Conservation (phyloP, 2,797 vertebrate genomes). For the Huso huso region DNA sequence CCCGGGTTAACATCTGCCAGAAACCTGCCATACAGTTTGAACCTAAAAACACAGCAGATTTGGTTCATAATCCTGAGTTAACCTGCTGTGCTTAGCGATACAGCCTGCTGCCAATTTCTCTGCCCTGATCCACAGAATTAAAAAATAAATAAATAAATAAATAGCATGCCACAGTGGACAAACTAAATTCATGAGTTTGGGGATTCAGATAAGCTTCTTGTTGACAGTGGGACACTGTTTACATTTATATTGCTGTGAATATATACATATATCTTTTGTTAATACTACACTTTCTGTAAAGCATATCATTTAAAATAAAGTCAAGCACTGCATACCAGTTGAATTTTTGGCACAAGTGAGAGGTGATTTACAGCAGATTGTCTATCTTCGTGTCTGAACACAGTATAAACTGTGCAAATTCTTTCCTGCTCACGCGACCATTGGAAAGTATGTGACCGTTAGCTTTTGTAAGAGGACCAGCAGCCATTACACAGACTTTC, state of each 20-base stretch:
- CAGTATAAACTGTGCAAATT: not conserved
- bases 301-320: no score
- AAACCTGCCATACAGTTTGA: constrained; percentile 10
- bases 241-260: no score
- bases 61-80: not conserved
- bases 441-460: not conserved
- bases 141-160: not conserved
- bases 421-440: constrained; percentile 6
- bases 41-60: not conserved
- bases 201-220: not conserved
- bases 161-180: constrained; percentile 3
- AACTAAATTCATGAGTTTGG: not conserved
- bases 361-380: constrained; percentile 5
- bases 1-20: constrained; percentile 8
- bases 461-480: constrained; percentile 8
- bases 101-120: not conserved
- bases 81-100: constrained; percentile 2
- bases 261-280: no score
- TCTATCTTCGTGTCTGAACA: constrained; percentile 10
- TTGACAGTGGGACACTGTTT: no score
- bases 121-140: not conserved
- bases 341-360: not conserved
- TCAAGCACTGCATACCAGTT: no score
- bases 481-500: not conserved
- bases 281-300: no score